Base-by-base conservation (phyloP, 2,113 vertebrate genomes). In the Madoqua kirkii region DNA sequence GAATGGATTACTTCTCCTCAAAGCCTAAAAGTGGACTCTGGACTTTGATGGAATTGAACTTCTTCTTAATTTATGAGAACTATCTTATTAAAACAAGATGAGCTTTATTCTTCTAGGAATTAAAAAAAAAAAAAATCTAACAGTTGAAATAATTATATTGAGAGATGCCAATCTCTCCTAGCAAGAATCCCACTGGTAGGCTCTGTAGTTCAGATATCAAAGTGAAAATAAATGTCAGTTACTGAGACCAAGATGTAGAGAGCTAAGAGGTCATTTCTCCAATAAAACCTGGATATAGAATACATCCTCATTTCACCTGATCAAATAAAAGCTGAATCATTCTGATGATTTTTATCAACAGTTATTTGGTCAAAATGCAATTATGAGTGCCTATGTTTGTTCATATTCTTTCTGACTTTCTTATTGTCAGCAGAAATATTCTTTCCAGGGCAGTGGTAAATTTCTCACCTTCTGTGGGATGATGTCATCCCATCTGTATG, bases 191-290 rank as follows among this genome's bases (percentile, higher is more conserved):
- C 88, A 96, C 85, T 96, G 95, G 82, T 60, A 94, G 81, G 5
- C 78, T 95, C 90, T 64, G 52, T 45, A 93, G 86, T 96, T 97
- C 52, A 82, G 74, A 93, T 97, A 97, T 97, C 96, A 97, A 97
- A 96, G 97, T 87, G 59, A 98, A 98, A 98, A 97, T 94, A 94
- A 96, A 96, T 71, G 89, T 95, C 88, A 96, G 93, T 93, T 97
- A 84, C 93, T 54, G 82, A 97, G 64, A 95, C 40, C 93, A 97
- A 86, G 91, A 95, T 97, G 62, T 88, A 59, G 62, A 94, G 54
- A 89, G 71, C 74, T 81, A 94, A 91, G 89, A 96, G 93, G 92
- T 96, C 93, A 93, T 17, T 96, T 83, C 82, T 71, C 90, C 97
- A 96, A 93, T 96, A 93, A 98, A 97, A 78, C 62, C 85, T 97